Evolutionary conservation across 2,888 invertebrate genomes (phyloP).

Genomic region (Carabus problematicus): DNA sequence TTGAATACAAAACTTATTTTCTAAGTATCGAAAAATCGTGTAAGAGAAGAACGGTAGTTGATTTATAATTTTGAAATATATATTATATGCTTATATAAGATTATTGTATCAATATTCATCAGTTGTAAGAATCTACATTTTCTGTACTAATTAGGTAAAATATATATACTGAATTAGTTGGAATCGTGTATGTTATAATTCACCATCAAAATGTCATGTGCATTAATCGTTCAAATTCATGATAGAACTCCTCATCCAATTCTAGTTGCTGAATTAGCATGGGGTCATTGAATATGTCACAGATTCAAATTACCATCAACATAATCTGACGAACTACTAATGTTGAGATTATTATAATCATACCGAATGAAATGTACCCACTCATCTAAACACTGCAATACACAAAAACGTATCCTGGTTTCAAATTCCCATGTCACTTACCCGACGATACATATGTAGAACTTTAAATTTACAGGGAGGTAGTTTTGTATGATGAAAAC

Average conservation of each 20-base stretch:
- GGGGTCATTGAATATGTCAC: background rate
- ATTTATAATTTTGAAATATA: too few species aligned
- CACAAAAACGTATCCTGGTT: background rate
- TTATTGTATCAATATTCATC: conserved; percentile 23
- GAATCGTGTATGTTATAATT: conserved; percentile 3
- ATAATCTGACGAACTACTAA: too few species aligned
- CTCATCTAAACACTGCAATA: conserved; percentile 14
- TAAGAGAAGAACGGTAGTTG: too few species aligned
- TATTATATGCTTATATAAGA: too few species aligned
- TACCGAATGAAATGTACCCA: conserved; percentile 18
- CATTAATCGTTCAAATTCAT: conserved; percentile 40
- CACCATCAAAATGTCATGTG: conserved; percentile 22
- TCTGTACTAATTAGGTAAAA: conserved; percentile 19
- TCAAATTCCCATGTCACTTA: conserved; percentile 9
- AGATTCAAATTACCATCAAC: too few species aligned
- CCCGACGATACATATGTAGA: conserved; percentile 13
- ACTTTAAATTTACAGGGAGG: background rate
- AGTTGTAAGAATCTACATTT: conserved; percentile 21
- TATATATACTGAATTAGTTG: conserved; percentile 13
- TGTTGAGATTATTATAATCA: background rate
- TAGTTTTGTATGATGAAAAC: background rate
- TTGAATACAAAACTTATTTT: too few species aligned
- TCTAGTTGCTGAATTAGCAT: conserved; percentile 29
- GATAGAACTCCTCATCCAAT: conserved; percentile 31
- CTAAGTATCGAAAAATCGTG: too few species aligned